phyloP scores from a whole-genome alignment of 2,113 vertebrate species.

The Elaphurus davidianus region DNA sequence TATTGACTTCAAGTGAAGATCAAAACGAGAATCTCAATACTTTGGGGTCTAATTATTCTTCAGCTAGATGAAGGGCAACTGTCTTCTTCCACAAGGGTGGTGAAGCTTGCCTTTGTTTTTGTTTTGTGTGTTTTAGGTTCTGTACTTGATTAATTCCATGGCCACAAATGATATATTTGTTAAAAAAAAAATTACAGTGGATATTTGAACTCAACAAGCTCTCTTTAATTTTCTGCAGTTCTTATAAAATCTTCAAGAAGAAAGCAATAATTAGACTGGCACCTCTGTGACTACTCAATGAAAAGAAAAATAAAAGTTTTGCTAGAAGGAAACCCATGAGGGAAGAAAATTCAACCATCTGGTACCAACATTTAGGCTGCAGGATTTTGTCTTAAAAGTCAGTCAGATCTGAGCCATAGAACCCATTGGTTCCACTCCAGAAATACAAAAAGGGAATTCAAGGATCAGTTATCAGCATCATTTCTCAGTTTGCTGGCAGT shows the following conservation, averaged over 20 bases:
- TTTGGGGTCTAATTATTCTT: background rate
- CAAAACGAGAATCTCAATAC: background rate
- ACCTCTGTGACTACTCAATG: background rate
- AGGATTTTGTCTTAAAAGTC: background rate
- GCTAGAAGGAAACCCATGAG: background rate
- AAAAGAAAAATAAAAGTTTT: background rate
- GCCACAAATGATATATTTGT: background rate
- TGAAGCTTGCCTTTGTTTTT: background rate
- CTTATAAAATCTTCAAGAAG: slow-evolving; percentile 31
- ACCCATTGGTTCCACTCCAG: background rate
- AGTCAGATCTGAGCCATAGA: background rate
- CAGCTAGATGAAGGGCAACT: background rate
- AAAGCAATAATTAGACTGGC: background rate
- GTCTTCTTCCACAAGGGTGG: background rate
- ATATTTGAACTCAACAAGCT: background rate
- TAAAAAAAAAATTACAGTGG: background rate
- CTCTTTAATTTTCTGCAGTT: background rate
- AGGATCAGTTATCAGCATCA: background rate
- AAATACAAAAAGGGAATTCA: background rate
- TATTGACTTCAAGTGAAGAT: background rate
- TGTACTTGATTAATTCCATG: slow-evolving; percentile 18
- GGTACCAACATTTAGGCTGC: background rate
- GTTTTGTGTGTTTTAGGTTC: background rate
- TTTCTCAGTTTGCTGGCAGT: background rate
- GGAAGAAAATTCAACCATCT: background rate